Evolutionary conservation across 2,888 invertebrate species (phyloP).

Genomic region (Agrochola litura): DNA sequence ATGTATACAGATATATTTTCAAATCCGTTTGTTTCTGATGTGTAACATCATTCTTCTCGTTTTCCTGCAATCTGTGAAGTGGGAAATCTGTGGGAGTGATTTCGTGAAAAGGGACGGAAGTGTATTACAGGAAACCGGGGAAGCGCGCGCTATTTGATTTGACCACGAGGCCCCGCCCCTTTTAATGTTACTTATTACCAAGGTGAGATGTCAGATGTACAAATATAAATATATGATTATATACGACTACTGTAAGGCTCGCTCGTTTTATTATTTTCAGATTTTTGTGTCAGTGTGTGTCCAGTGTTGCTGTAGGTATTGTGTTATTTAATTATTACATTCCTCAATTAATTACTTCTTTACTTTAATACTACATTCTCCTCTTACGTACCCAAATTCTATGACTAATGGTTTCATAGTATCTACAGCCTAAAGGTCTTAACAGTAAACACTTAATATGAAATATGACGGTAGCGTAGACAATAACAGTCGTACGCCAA

Average conservation of each 20-base stretch:
- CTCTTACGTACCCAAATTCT: not conserved
- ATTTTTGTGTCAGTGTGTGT: not conserved
- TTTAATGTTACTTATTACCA: too few species aligned
- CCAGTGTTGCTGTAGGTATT: not conserved
- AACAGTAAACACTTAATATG: slow-evolving; percentile 51
- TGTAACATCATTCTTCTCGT: too few species aligned
- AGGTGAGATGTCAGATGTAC: too few species aligned
- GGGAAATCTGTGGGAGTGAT: too few species aligned
- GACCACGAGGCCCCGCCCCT: too few species aligned
- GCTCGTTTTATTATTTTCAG: not conserved
- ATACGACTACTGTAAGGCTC: too few species aligned
- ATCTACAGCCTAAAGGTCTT: slow-evolving; percentile 8
- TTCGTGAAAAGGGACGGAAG: too few species aligned
- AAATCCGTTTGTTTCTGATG: not conserved
- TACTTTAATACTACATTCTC: not conserved
- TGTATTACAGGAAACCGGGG: too few species aligned
- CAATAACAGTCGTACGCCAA: slow-evolving; percentile 35
- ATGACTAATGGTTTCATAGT: slow-evolving; percentile 29
- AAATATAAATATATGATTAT: too few species aligned
- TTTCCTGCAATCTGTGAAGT: too few species aligned
- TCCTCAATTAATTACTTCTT: not conserved
- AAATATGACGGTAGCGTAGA: slow-evolving; percentile 52
- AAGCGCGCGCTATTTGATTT: too few species aligned
- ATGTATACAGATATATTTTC: not conserved
- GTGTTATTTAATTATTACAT: not conserved